These are phyloP conservation scores for Rachycentron canadum DNA, from an alignment of 2,797 vertebrate genomes.

Conservation along the genomic window DNA sequence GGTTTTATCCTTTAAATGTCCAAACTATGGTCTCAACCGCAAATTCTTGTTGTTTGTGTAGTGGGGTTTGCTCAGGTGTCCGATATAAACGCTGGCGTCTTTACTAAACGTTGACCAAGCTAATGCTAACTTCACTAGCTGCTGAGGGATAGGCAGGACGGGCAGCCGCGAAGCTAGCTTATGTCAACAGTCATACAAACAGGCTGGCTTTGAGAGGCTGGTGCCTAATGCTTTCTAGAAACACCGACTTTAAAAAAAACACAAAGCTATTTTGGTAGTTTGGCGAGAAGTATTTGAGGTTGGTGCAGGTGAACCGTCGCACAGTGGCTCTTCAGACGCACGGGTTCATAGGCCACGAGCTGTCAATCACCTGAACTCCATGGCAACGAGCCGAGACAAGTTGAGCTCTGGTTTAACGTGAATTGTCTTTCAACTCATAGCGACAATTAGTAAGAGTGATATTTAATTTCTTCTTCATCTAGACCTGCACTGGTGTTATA, in stretches of 20 bases:
- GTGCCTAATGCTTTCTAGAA: neutral
- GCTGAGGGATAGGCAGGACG: no score
- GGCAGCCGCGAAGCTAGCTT: neutral
- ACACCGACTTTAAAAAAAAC: neutral
- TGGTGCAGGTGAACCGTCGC: neutral
- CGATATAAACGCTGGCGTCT: neutral
- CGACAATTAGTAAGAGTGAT: neutral
- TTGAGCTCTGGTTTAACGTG: neutral
- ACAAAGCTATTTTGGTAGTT: no score
- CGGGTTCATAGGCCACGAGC: neutral
- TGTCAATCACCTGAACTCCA: conserved; percentile 37
- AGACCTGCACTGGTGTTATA: neutral
- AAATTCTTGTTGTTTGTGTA: neutral
- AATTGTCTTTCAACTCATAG: conserved; percentile 15
- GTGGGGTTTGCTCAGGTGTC: neutral
- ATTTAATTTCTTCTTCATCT: conserved; percentile 3
- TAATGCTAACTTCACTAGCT: neutral
- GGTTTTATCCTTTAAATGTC: neutral
- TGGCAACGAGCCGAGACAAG: conserved; percentile 26
- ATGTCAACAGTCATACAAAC: neutral
- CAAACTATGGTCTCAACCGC: neutral
- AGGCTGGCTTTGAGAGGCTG: accelerated
- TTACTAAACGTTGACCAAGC: neutral
- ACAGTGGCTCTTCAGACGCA: neutral
- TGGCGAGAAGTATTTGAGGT: neutral